Base-by-base conservation (phyloP, 2,797 vertebrate genomes). In the Clarias pachynema region DNA sequence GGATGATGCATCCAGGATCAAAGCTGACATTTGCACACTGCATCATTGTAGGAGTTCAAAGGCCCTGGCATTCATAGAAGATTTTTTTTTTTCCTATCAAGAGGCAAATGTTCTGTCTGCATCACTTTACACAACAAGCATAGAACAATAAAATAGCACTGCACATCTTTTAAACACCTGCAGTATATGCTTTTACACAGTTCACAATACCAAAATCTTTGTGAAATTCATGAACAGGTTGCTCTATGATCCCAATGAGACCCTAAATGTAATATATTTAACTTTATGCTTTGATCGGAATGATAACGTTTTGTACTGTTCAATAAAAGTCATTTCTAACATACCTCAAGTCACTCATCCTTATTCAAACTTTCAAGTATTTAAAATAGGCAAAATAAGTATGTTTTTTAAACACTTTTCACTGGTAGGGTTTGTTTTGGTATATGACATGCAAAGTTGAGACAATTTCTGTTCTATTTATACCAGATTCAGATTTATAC, bases 21-120 rank as follows among this genome's bases (percentile, higher is more conserved):
- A 87, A 88, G 89, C 82, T 86, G 84, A 81, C 79, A 87, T 88
- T 81, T 84, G 63, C 84, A 81, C 81, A 78, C 15, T 56, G 84
- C 66, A 81, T 84, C 69, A 88, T 69, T 83, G 79, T 29, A 34
- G 4, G 31, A 59, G 57, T 88, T 89, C 84, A 86, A 86, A 88
- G 79, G 34, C 59, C 44, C 31, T 56, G 26, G 53, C 62, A 56
- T 65, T 66, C 65, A 60, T 26, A 12, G 8, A 44, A 53, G 66
- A 73, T 40, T 16, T 22, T 77, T 60, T 59, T 24, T 24, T 60
- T n/a, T n/a, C 49, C 70, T n/a, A 83, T 89, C 65, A 85, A 86
- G 84, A 84, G 31, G 49, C 77, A 87, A 86, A 85, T n/a, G n/a
- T 80, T 73, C 24, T 16, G 37, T 84, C 57, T 82, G 77, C 77